Conservation (phyloP, 2,888 invertebrate species). For the Aproaerema taeniolella region DNA sequence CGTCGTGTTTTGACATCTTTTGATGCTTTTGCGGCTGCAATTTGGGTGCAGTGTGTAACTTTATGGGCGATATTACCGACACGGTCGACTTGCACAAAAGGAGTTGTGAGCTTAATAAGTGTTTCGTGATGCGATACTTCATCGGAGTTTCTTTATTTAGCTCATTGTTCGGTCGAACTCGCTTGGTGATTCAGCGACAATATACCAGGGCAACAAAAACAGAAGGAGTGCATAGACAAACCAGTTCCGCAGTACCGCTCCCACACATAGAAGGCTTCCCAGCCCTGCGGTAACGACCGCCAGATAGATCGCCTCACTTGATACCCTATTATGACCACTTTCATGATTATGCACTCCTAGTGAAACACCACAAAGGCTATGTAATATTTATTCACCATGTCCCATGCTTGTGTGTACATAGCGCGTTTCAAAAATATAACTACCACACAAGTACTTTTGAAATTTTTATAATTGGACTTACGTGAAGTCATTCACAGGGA, state of each 20-base stretch:
- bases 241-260: constrained; percentile 55
- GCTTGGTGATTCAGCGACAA: constrained; percentile 9
- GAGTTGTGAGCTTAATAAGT: constrained; percentile 31
- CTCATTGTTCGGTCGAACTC: not conserved
- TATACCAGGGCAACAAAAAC: constrained; percentile 37
- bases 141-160: constrained; percentile 8
- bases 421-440: too few relatives aligned
- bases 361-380: constrained; percentile 9
- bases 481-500: too few relatives aligned
- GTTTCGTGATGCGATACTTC: constrained; percentile 24
- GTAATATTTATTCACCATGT: not conserved
- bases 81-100: constrained; percentile 42
- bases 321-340: constrained; percentile 49
- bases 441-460: too few relatives aligned
- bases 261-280: constrained; percentile 69
- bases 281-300: constrained; percentile 56
- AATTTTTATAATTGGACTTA: too few relatives aligned
- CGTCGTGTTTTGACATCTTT: constrained; percentile 51
- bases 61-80: constrained; percentile 40
- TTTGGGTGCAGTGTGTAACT: constrained; percentile 36
- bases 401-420: not conserved
- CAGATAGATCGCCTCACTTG: constrained; percentile 66
- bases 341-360: constrained; percentile 31
- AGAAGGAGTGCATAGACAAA: constrained; percentile 53
- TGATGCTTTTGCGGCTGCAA: constrained; percentile 44